Percentiles rank a stretch among this genome's conserved stretches.
These are phyloP conservation scores for Leptobrachium leishanense DNA, from an alignment of 2,113 vertebrate genomes.

Conservation along the genomic window DNA sequence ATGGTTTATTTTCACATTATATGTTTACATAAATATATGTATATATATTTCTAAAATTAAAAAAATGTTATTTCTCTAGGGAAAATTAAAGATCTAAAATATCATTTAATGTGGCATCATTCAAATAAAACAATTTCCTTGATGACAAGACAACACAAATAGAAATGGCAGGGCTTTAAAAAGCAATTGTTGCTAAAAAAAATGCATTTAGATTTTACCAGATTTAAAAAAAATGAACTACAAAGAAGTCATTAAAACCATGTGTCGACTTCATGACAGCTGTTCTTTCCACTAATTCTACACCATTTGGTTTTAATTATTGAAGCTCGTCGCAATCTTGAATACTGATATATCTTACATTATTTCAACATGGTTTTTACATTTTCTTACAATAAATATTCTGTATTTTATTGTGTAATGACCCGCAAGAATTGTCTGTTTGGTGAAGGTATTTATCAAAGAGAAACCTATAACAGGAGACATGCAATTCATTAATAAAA, in stretches of 20 bases:
- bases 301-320: constrained; percentile 21
- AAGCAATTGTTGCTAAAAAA: neutral
- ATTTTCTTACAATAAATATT: too few species aligned
- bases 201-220: neutral
- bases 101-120: neutral
- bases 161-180: neutral
- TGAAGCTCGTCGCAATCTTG: neutral
- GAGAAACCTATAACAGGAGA: too few species aligned
- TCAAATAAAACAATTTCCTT: neutral
- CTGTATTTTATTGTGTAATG: too few species aligned
- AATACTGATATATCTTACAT: too few species aligned
- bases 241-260: constrained; percentile 1
- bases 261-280: neutral
- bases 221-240: neutral
- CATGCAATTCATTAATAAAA: too few species aligned
- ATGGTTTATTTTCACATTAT: too few species aligned
- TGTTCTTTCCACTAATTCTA: neutral
- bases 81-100: neutral
- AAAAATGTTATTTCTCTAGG: neutral
- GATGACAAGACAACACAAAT: neutral
- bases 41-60: neutral
- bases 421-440: too few species aligned
- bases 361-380: too few species aligned
- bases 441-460: too few species aligned
- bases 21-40: too few species aligned